Percentiles rank a stretch among this genome's conserved stretches.
These are phyloP conservation scores for Euleptes europaea DNA, from an alignment of 2,113 vertebrate species.

Conservation along the genomic window DNA sequence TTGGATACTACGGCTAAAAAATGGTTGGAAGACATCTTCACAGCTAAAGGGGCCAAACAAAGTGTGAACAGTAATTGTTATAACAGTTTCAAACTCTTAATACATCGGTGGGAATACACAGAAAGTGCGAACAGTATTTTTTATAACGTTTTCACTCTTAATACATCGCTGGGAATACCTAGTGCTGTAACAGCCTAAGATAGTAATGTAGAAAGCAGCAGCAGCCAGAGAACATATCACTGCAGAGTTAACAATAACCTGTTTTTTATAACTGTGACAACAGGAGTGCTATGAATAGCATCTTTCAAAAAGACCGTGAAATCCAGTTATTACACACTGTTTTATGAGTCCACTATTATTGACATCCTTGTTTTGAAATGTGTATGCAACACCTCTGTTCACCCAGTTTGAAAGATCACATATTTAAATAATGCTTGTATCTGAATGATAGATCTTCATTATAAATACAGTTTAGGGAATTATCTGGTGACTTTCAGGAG, in stretches of 20 bases:
- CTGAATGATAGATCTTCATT: constrained; percentile 53
- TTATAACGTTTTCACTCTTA: too few relatives aligned
- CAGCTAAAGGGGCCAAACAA: too few relatives aligned
- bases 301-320: constrained; percentile 34
- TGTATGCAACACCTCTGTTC: constrained; percentile 40
- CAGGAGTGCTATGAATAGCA: constrained; percentile 17
- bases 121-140: too few relatives aligned
- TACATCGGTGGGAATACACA: too few relatives aligned
- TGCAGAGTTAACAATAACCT: constrained; percentile 42
- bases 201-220: too few relatives aligned
- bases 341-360: constrained; percentile 48
- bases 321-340: constrained; percentile 46
- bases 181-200: too few relatives aligned
- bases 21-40: too few relatives aligned
- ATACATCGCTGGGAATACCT: too few relatives aligned
- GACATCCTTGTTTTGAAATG: constrained; percentile 43
- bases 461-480: constrained; percentile 33
- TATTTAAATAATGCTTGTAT: constrained; percentile 57
- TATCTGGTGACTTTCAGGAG: constrained; percentile 22
- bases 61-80: too few relatives aligned
- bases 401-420: constrained; percentile 43
- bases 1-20: too few relatives aligned
- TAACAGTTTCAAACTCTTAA: too few relatives aligned
- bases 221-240: constrained; percentile 32
- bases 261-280: constrained; percentile 49